Conservation (phyloP, 2,888 invertebrate genomes). For the Drepanosiphum platanoidis region DNA sequence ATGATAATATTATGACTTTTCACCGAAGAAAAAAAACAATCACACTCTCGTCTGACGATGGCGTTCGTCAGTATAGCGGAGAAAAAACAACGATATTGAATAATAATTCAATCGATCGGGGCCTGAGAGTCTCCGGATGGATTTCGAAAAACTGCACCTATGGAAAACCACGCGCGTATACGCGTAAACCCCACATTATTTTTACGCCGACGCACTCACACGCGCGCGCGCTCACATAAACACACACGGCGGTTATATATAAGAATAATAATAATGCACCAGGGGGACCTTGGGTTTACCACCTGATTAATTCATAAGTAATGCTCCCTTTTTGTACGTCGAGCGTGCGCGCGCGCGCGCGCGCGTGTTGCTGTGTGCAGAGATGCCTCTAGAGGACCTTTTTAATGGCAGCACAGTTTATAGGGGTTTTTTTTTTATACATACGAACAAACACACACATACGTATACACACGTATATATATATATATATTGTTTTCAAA, state of each 20-base stretch:
- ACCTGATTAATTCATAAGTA: conserved; percentile 61
- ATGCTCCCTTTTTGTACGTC: conserved; percentile 32
- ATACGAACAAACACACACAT: background rate
- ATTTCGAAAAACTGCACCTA: conserved; percentile 29
- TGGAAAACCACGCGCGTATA: conserved; percentile 9
- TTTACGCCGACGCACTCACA: background rate
- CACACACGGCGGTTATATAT: background rate
- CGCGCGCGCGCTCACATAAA: background rate
- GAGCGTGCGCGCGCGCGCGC: background rate
- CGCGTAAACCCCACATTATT: background rate
- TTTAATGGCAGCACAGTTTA: conserved; percentile 59
- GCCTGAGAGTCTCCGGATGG: background rate
- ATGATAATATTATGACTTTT: no score
- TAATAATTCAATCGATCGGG: conserved; percentile 34
- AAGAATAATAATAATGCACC: conserved; percentile 57
- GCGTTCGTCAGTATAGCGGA: no score
- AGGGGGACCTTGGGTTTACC: conserved; percentile 54
- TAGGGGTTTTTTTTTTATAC: conserved; percentile 28
- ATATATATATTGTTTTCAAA: background rate
- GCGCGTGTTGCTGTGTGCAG: background rate
- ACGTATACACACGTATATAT: background rate
- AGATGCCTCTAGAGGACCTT: conserved; percentile 48
- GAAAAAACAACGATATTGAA: background rate
- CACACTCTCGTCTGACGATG: no score
- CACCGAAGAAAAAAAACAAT: no score